These are phyloP conservation scores for Watersipora subatra DNA, from an alignment of 1,140 invertebrate genomes.

Conservation along the genomic window DNA sequence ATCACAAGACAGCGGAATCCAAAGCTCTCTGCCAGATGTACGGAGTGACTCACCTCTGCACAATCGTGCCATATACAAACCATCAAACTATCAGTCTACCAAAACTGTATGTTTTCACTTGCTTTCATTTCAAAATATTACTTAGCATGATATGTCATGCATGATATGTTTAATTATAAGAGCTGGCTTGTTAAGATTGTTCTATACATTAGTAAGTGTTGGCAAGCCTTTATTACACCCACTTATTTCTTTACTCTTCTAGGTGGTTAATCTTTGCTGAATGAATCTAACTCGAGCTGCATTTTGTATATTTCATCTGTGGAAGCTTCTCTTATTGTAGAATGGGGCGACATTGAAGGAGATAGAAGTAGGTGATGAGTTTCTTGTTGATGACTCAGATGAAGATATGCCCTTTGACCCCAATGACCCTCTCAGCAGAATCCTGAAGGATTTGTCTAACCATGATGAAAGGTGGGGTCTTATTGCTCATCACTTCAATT, in stretches of 20 bases:
- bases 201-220: too few relatives aligned
- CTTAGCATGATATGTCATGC: too few relatives aligned
- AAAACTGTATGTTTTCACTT: too few relatives aligned
- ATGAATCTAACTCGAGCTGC: too few relatives aligned
- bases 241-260: too few relatives aligned
- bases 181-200: too few relatives aligned
- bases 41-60: constrained; percentile 42
- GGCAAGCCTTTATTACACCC: too few relatives aligned
- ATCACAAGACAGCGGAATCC: constrained; percentile 73
- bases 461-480: constrained; percentile 29
- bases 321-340: too few relatives aligned
- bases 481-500: neutral
- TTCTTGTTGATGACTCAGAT: constrained; percentile 1
- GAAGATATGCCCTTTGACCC: constrained; percentile 14
- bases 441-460: constrained; percentile 33
- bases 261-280: too few relatives aligned
- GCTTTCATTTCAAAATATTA: too few relatives aligned
- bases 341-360: neutral
- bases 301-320: too few relatives aligned
- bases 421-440: constrained; percentile 22
- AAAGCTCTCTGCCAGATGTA: constrained; percentile 54
- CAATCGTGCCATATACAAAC: constrained; percentile 21
- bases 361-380: neutral
- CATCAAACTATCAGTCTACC: constrained; percentile 28
- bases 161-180: too few relatives aligned